Base-by-base conservation (phyloP, 2,797 vertebrate genomes). In the Heliangelus exortis region DNA sequence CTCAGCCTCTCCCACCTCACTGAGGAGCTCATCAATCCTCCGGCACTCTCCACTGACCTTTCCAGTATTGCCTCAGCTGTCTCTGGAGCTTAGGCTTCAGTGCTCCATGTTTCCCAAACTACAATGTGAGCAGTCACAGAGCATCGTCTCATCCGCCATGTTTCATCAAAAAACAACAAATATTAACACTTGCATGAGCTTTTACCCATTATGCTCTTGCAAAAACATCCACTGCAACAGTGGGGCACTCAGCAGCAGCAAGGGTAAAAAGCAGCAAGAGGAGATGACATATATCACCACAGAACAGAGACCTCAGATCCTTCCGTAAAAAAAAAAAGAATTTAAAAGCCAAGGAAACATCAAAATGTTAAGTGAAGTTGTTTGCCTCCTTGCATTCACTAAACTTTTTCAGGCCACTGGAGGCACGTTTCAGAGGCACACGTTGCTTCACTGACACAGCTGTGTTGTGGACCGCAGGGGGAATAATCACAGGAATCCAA, bases 71-170 rank as follows among this genome's bases (percentile, higher is more conserved):
- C 55, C 53, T 51, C 86, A 90, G 73, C 71, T 82, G 66, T 67
- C 69, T 77, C 75, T 80, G 61, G 85, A 94, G 80, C 72, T 93
- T 92, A 90, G 92, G 69, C 91, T 90, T 92, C 76, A 84, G 43
- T 75, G 82, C 67, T 83, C 50, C 62, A 84, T 29, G 19, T 93
- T 87, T 86, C 73, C 84, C 73, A 51, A 71, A 61, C 68, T 94
- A 74, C 66, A 95, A 58, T 50, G 62, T 7, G 63, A 85, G 66
- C 84, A 80, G 65, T 76, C 63, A 29, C 0, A 73, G 80, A 57
- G 15, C 71, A n/a, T 54, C 84, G 92, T 87, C 72, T 90, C 74
- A 78, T 72, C 72, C 89, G 80, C 69, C 92, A 67, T 3, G 10
- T 91, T 90, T 54, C 61, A 28, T 41, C 8, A 8, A 45, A 78